Conservation (phyloP, 2,888 invertebrate species). For the Hyposoter dolosus region DNA sequence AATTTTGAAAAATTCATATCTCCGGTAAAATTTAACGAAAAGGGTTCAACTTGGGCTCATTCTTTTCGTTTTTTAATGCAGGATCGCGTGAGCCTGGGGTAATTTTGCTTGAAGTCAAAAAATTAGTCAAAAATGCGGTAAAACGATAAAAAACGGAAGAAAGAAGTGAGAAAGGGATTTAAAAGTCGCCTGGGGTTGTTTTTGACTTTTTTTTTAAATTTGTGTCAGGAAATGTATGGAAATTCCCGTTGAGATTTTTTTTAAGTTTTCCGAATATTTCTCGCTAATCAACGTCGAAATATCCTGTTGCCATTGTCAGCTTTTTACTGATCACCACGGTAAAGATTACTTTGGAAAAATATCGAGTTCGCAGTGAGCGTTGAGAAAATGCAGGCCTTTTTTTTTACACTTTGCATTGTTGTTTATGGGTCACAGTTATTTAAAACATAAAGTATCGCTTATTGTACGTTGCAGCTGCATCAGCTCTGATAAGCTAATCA, state of each 20-base stretch:
- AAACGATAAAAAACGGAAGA: too few species aligned
- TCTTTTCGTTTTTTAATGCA: background rate
- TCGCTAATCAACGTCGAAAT: background rate
- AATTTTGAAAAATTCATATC: too few species aligned
- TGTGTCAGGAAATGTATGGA: background rate
- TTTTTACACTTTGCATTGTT: background rate
- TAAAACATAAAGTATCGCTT: background rate
- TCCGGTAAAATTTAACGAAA: too few species aligned
- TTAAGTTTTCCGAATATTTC: background rate
- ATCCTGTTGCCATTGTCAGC: background rate
- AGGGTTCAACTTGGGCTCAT: too few species aligned
- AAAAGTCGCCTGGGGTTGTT: too few species aligned
- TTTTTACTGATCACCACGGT: background rate
- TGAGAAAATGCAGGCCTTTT: background rate
- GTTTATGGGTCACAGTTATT: background rate
- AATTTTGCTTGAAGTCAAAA: too few species aligned
- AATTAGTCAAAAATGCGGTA: too few species aligned
- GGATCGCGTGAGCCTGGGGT: too few species aligned
- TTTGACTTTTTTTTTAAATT: background rate
- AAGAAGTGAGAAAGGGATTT: too few species aligned
- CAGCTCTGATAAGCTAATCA: constrained; percentile 12
- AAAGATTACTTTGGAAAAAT: background rate
- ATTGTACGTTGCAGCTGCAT: constrained; percentile 2
- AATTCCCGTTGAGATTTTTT: background rate
- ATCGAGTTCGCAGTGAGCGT: background rate